These are phyloP conservation scores for Antheraea mylitta DNA, from an alignment of 1,140 invertebrate genomes.

Conservation along the genomic window DNA sequence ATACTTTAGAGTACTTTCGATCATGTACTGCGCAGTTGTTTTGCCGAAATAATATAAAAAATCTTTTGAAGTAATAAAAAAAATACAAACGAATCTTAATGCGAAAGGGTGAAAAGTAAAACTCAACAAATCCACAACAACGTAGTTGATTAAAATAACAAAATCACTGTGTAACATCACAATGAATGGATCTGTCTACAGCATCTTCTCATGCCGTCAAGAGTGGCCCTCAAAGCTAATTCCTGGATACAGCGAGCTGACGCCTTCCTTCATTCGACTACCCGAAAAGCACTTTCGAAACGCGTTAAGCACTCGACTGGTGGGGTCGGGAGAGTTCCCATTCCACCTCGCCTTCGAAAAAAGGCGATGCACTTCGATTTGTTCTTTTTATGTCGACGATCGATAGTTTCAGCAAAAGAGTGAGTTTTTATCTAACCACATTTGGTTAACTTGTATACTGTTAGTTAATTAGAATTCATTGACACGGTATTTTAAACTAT, in stretches of 20 bases:
- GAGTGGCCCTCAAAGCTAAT: conserved; percentile 51
- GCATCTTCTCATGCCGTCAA: conserved; percentile 16
- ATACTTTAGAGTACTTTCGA: too few species aligned
- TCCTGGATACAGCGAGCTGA: conserved; percentile 45
- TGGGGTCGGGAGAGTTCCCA: conserved; percentile 27
- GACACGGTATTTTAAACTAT: background rate
- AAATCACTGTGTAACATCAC: conserved; percentile 9
- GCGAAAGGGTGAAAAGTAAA: background rate
- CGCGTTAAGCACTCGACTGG: conserved; percentile 58
- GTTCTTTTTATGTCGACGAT: conserved; percentile 76
- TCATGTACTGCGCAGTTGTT: too few species aligned
- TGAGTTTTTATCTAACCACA: conserved; percentile 51
- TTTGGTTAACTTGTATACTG: background rate
- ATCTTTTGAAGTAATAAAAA: background rate
- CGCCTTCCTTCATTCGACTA: conserved; percentile 56
- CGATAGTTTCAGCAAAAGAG: conserved; percentile 74
- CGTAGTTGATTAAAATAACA: conserved; percentile 10
- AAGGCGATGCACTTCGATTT: conserved; percentile 75
- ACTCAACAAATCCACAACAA: background rate
- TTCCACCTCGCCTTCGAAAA: conserved; percentile 65
- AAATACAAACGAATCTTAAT: background rate
- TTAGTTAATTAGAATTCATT: background rate
- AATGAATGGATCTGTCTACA: conserved; percentile 14
- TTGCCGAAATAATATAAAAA: too few species aligned
- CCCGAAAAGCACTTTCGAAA: conserved; percentile 60